Base-by-base conservation (phyloP, 2,888 invertebrate species). In the Phyllotreta striolata region DNA sequence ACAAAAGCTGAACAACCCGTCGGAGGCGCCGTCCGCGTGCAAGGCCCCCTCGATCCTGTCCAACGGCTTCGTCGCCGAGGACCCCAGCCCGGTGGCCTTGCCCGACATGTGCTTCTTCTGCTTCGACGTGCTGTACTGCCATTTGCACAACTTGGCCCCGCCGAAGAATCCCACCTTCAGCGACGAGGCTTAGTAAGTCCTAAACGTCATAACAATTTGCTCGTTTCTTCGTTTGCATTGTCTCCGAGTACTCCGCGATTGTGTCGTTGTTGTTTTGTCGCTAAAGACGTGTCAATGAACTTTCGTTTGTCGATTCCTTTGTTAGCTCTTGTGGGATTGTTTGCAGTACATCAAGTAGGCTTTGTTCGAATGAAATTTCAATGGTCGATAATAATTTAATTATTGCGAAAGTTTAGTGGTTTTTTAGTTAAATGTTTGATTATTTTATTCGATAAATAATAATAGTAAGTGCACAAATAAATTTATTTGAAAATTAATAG, bases 41-140 rank as follows among this genome's bases (percentile, higher is more conserved):
- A 80, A 80, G 76, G 78, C 79, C 73, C 71, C 71, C 62, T 75
- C 76, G 39, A 69, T 79, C 80, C 68, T 74, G 63, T 59, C 73
- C 14, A 86, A 85, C 75, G 77, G 77, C 59, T 72, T 70, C n/a
- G 71, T 70, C n/a, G 71, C 64, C 64, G 73, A 72, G 64, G 70
- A 70, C n/a, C 77, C 82, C 76, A 91, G 74, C 63, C 81, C 83
- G 80, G 91, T 96, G 73, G 95, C 93, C 74, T 89, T 91, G 81
- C 91, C 92, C 70, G 97, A 98, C 83, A 99, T 99, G 98, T 96
- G 96, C 82, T 95, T 93, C 86, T 98, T 93, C 86, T 99, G 99
- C 88, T 99, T 98, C 86, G 98, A 99, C 85, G 96, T 98, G 76
- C 89, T 99, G 72, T 93, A 96, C 84, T 90, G 91, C 83, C 95